phyloP scores from a whole-genome alignment of 1,140 invertebrate genomes.

The Pentalonia nigronervosa region DNA sequence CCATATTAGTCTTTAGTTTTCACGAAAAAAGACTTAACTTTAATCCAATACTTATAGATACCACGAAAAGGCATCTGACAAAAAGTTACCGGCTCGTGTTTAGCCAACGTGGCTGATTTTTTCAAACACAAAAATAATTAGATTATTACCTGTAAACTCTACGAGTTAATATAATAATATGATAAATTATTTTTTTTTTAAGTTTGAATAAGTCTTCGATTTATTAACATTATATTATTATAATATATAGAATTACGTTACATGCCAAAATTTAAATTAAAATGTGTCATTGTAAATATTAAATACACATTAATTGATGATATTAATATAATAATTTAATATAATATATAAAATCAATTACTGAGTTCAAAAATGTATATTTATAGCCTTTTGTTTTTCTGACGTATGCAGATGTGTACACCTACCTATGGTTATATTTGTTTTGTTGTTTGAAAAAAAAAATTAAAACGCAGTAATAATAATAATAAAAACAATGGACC shows the following conservation, averaged over 20 bases:
- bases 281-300: conserved; percentile 47
- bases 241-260: neutral
- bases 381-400: neutral
- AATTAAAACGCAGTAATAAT: neutral
- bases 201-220: neutral
- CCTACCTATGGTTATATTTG: conserved; percentile 22
- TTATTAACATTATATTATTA: neutral
- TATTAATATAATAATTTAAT: neutral
- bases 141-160: conserved; percentile 58
- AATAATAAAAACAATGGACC: conserved; percentile 26
- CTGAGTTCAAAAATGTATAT: neutral
- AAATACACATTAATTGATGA: neutral
- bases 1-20: conserved; percentile 52
- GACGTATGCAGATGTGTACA: neutral
- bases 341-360: conserved; percentile 10
- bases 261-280: conserved; percentile 35
- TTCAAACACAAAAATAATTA: conserved; percentile 58
- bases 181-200: conserved; percentile 27
- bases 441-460: conserved; percentile 10
- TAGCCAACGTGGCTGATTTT: conserved; percentile 53
- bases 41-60: neutral
- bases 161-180: conserved; percentile 45
- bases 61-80: conserved; percentile 31
- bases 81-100: conserved; percentile 54
- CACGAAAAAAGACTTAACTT: conserved; percentile 3